Evolutionary conservation across 2,797 vertebrate species (phyloP).

Genomic region (Erpetoichthys calabaricus): DNA sequence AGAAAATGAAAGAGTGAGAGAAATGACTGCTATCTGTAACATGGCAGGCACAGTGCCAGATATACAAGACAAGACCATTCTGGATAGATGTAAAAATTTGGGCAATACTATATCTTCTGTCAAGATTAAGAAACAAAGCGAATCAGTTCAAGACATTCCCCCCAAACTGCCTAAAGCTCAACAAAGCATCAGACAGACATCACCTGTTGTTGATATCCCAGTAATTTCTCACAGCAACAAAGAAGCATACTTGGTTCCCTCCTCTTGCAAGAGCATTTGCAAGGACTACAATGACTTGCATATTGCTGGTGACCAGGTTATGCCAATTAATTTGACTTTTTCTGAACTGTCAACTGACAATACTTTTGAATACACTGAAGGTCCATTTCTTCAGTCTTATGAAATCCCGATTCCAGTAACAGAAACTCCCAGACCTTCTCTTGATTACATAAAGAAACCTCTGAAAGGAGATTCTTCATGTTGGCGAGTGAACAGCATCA

Average conservation of each 20-base stretch:
- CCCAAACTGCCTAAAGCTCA: slow-evolving; percentile 8
- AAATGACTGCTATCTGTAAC: neutral
- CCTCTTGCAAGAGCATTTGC: slow-evolving; percentile 87
- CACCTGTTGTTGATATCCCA: slow-evolving; percentile 37
- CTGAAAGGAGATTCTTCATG: slow-evolving; percentile 53
- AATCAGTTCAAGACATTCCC: neutral
- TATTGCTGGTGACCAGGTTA: slow-evolving; percentile 80
- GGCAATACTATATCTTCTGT: neutral
- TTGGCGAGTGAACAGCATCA: slow-evolving; percentile 57
- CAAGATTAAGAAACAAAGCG: neutral
- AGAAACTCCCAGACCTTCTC: slow-evolving; percentile 43
- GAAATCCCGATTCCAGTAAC: slow-evolving; percentile 62
- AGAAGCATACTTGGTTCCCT: slow-evolving; percentile 75
- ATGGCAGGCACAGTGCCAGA: neutral
- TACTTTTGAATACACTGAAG: slow-evolving; percentile 34
- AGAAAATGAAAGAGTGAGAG: neutral
- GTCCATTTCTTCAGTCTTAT: slow-evolving; percentile 76
- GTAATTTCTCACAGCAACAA: slow-evolving; percentile 34
- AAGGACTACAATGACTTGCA: slow-evolving; percentile 87
- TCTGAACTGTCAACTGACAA: slow-evolving; percentile 47
- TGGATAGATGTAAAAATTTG: neutral
- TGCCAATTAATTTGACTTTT: slow-evolving; percentile 61
- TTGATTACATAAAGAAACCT: slow-evolving; percentile 22
- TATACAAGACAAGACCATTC: neutral
- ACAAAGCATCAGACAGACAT: slow-evolving; percentile 21